Percentiles rank a stretch among this genome's conserved stretches.
phyloP scores from a whole-genome alignment of 2,888 invertebrate genomes.

The Eupithecia subfuscata region DNA sequence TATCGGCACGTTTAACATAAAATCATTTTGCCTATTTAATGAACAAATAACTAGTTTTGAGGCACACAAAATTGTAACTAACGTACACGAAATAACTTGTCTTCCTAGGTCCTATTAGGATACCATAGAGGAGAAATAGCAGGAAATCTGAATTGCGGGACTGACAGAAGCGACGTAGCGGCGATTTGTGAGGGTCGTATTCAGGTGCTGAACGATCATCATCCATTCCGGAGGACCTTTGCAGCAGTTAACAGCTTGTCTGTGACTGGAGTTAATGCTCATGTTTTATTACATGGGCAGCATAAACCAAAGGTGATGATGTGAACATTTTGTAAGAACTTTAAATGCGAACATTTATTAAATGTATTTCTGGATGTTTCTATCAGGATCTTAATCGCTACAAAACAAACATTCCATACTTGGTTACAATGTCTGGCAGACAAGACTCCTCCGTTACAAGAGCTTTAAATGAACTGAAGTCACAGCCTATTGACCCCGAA shows the following conservation, averaged over 20 bases:
- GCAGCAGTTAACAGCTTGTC: slow-evolving; percentile 63
- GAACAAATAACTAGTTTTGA: neutral
- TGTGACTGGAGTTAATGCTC: slow-evolving; percentile 60
- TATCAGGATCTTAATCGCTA: slow-evolving; percentile 46
- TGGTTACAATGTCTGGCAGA: slow-evolving; percentile 83
- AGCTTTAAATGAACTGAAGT: slow-evolving; percentile 57
- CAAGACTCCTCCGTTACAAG: slow-evolving; percentile 71
- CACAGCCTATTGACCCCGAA: slow-evolving; percentile 69
- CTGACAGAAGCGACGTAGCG: slow-evolving; percentile 77
- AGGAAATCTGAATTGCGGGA: slow-evolving; percentile 87
- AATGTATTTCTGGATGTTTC: slow-evolving; percentile 17
- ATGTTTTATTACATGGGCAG: slow-evolving; percentile 59
- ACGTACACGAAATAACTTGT: neutral
- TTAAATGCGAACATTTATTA: neutral
- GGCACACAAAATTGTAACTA: neutral
- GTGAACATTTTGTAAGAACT: neutral
- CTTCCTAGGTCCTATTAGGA: slow-evolving; percentile 76
- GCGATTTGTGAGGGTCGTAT: slow-evolving; percentile 78
- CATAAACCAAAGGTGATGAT: slow-evolving; percentile 59
- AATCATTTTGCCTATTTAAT: too few species aligned
- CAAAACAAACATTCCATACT: slow-evolving; percentile 65
- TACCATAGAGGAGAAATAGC: slow-evolving; percentile 87
- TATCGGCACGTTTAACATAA: too few species aligned
- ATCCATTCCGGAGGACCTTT: slow-evolving; percentile 79
- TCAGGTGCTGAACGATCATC: slow-evolving; percentile 84